Base-by-base conservation (phyloP, 2,113 vertebrate genomes). In the Cephalophus harveyi region DNA sequence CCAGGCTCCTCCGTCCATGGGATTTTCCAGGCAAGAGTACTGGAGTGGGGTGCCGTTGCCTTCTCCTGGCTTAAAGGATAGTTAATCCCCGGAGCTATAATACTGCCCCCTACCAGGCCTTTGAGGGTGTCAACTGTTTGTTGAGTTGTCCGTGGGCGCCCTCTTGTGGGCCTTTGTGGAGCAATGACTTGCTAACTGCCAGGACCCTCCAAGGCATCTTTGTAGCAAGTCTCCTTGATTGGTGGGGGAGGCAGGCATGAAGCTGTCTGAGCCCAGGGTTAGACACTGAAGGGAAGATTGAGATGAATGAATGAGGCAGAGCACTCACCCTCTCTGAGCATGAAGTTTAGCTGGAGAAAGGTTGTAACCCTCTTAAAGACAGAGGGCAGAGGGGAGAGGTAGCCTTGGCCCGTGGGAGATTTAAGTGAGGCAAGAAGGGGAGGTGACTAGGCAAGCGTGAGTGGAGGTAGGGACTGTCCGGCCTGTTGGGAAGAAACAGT, bases 91-190 rank as follows among this genome's bases (percentile, higher is more conserved):
- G 13, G 21, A 50, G 30, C 85, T 54, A 0, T n/a, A 62, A 67
- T 59, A 83, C 30, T 30, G 46, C 30, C 64, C 88, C 52, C 46
- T 82, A 0, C 36, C 12, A 6, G 83, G 84, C 10, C 48, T 6
- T 30, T 6, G 19, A 40, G 33, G 48, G 30, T 2, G 40, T 96
- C 10, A 88, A 21, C 46, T 13, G 30, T 83, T 89, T 33, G 71
- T 95, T 98, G 40, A 14, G 40, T 95, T 98, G 97, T 98, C 93
- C 84, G 33, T 91, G 96, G 78, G 97, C 97, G 98, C 98, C 99
- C 98, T 98, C 99, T 98, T 91, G 97, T 98, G 99, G 96, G 54
- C 27, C 27, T 90, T 91, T 55, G 0, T 81, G 62, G 55, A 91
- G 95, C 81, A 85, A n/a, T 54, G 85, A 46, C 0, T 19, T 91